Base-by-base conservation (phyloP, 2,113 vertebrate species). In the Morone chrysops region DNA sequence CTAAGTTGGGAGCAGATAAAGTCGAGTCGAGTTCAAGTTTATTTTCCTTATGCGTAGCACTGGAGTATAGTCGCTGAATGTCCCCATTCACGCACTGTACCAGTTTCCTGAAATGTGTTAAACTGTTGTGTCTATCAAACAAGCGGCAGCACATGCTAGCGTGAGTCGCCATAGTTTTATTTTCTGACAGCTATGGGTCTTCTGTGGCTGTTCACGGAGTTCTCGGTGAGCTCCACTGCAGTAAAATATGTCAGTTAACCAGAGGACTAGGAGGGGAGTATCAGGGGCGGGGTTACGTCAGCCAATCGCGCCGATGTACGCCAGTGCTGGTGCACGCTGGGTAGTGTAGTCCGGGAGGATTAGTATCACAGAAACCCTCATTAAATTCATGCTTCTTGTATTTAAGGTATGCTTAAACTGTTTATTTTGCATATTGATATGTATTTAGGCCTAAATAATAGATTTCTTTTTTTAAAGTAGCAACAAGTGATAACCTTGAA, bases 11-110 rank as follows among this genome's bases (percentile, higher is more conserved):
- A 51, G 84, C 66, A 45, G 90, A 50, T 4, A 77, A 38, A 59
- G 87, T 70, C 48, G 83, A 36, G 31, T 90, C 70, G 13, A 85
- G 56, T 83, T 92, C 82, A 83, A 91, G 17, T 67, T 90, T 65
- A 8, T 87, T 92, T 56, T 94, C 87, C 67, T 85, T 63, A 56
- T 79, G 90, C 69, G 90, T 93, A 57, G 86, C 92, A 12, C 94
- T 51, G 43, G 92, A 92, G 36, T 72, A 94, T 22, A 63, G 80
- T 20, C 90, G 81, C 60, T 8, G 61, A 4, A 17, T 6, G 61
- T 25, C 70, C 2, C 31, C n/a, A 4, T 31, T 66, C 0, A n/a
- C 18, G 16, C 80, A 0, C n/a, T 31, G 62, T 8, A 8, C 11
- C n/a, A 83, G 22, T 70, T 72, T 86, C 6, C 67, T 31, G 14